A percentile compares a stretch with the other conserved stretches of the same genome.
Evolutionary conservation across 2,113 vertebrate species (phyloP).

Genomic region (Phodopus roborovskii): DNA sequence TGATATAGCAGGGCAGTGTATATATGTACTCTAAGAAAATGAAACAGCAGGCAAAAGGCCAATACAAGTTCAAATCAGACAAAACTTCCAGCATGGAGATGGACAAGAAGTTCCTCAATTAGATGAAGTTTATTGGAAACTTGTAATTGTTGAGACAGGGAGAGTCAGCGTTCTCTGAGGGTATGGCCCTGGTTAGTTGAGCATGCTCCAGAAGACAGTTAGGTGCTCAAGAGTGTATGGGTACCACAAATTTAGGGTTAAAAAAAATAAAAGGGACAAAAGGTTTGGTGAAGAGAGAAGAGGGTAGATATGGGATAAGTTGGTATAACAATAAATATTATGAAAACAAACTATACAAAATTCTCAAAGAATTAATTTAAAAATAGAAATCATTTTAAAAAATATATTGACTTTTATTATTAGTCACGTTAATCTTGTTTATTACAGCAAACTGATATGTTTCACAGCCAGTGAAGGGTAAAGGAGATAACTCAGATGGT

Average conservation of each 20-base stretch:
- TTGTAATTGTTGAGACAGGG: not conserved
- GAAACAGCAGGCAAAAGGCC: not conserved
- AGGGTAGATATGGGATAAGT: not conserved
- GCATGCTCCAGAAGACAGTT: not conserved
- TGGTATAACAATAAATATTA: not conserved
- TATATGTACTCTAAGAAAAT: not conserved
- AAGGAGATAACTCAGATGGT: not conserved
- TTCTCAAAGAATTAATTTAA: not conserved
- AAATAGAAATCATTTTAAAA: not conserved
- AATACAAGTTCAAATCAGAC: not conserved
- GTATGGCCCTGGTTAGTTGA: not conserved
- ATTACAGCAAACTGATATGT: not conserved
- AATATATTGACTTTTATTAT: not conserved
- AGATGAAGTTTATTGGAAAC: not conserved
- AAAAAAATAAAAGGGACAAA: not conserved
- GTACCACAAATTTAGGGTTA: not conserved
- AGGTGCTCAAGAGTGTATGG: not conserved
- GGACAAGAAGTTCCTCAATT: not conserved
- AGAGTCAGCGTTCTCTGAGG: not conserved
- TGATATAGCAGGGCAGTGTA: not conserved
- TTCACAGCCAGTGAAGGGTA: not conserved
- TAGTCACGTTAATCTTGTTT: not conserved
- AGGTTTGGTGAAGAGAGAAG: not conserved
- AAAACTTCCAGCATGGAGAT: not conserved
- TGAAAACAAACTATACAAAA: not conserved